Conservation (phyloP, 1,140 invertebrate species). For the Dolichoris vasculosae region DNA sequence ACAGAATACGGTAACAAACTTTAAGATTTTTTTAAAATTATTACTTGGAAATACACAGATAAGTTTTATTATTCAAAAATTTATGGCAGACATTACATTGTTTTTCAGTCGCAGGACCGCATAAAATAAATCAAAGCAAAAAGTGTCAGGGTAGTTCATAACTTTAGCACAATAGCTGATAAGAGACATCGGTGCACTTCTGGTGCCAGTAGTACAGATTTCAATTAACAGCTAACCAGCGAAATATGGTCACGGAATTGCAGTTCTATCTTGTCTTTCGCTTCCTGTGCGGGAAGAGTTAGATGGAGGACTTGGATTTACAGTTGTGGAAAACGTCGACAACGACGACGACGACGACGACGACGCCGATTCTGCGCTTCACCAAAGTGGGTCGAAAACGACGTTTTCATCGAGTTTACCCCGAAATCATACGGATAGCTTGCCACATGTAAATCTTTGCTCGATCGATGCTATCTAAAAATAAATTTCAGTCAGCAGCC, state of each 20-base stretch:
- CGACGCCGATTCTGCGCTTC: too few species aligned
- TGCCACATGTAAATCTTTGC: constrained; percentile 20
- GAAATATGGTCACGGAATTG: constrained; percentile 51
- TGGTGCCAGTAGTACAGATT: constrained; percentile 31
- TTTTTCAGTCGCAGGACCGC: constrained; percentile 14
- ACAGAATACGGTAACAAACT: too few species aligned
- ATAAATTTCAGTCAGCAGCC: constrained; percentile 27
- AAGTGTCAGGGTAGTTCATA: constrained; percentile 40
- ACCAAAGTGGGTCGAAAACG: constrained; percentile 46
- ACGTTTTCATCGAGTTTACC: constrained; percentile 28
- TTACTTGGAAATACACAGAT: background rate
- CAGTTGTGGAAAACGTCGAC: background rate
- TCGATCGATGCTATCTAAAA: constrained; percentile 34
- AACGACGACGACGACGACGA: too few species aligned
- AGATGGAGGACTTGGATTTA: constrained; percentile 27
- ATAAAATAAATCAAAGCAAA: constrained; percentile 23
- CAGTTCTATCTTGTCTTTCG: constrained; percentile 49
- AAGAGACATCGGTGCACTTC: constrained; percentile 8
- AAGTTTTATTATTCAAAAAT: background rate
- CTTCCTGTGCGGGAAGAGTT: background rate
- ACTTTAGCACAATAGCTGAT: constrained; percentile 47
- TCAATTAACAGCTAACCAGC: constrained; percentile 51
- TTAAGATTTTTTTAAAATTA: background rate
- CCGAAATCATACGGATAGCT: background rate
- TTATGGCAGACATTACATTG: constrained; percentile 34